Conservation (phyloP, 2,113 vertebrate genomes). For the Thamnaconus septentrionalis region DNA sequence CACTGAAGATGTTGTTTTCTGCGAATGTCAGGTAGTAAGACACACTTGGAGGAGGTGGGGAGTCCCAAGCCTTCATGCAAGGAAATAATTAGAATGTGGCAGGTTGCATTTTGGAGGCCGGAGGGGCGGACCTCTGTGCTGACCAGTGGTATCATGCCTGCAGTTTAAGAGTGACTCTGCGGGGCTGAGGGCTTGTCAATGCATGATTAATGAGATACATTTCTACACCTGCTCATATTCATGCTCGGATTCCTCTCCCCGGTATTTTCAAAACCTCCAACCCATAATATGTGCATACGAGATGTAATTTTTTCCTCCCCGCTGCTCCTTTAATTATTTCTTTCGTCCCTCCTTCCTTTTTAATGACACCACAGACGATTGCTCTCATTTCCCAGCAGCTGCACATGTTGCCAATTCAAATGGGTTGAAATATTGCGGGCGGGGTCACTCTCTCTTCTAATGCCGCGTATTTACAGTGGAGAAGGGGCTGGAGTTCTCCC, state of each 20-base stretch:
- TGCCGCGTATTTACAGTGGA: too few species aligned
- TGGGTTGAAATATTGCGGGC: slow-evolving; percentile 21
- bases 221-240: background rate
- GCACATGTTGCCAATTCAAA: slow-evolving; percentile 44
- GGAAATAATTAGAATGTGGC: too few species aligned
- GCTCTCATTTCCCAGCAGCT: background rate
- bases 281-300: slow-evolving; percentile 17
- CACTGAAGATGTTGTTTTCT: too few species aligned
- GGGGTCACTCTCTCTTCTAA: background rate
- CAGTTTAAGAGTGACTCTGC: background rate
- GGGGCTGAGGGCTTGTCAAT: too few species aligned
- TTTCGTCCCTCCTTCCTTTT: slow-evolving; percentile 8
- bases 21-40: too few species aligned
- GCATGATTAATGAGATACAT: slow-evolving; percentile 3
- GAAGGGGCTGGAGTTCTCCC: too few species aligned
- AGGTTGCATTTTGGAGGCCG: too few species aligned
- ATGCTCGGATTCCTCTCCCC: slow-evolving; percentile 6
- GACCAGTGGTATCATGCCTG: too few species aligned
- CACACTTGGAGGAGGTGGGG: too few species aligned
- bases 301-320: background rate
- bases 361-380: slow-evolving; percentile 23
- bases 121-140: too few species aligned
- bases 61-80: too few species aligned
- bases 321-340: slow-evolving; percentile 27
- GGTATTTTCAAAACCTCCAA: slow-evolving; percentile 18